Base-by-base conservation (phyloP, 1,140 invertebrate species). In the Andricus grossulariae region DNA sequence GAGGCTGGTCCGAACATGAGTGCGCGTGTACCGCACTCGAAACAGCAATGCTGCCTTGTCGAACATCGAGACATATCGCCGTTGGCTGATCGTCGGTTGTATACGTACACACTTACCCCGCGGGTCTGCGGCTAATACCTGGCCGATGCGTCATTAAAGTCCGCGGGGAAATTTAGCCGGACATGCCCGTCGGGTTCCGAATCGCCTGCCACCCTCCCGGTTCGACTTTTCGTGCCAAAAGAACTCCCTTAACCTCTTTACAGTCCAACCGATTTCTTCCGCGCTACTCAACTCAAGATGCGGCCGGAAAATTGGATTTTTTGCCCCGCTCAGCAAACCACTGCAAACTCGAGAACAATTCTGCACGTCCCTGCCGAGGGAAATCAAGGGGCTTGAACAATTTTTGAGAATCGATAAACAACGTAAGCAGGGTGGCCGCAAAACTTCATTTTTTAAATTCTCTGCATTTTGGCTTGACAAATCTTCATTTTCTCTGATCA, bases 141-240 rank as follows among this genome's bases (percentile, higher is more conserved):
- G 78, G 78, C 80, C 84, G 85, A 85, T 83, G 84, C 86, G 84
- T 90, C 84, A 90, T 90, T 88, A 87, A 82, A 84, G 86, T 86
- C 89, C 88, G 21, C 76, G 71, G 89, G 89, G 89, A 90, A 90
- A 90, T 90, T 87, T 87, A 87, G 50, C 73, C 73, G 83, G 78
- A 89, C 84, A 87, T 84, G 88, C 84, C 70, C 73, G 74, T 80
- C 72, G 78, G 75, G 70, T 71, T 73, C 72, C 12, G 15, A 21
- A 66, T 51, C 50, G 32, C 57, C 52, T 21, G n/a, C 39, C 54
- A 7, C 21, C 50, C 72, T 25, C 52, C 4, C 25, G 25, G 25
- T 32, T 32, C 16, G 25, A 52, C 32, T 72, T 60, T 72, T 50
- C 39, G 16, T 13, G 50, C 70, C 51, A 66, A 51, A 54, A 66